phyloP scores from a whole-genome alignment of 2,888 invertebrate genomes.

The Cephus spinipes region DNA sequence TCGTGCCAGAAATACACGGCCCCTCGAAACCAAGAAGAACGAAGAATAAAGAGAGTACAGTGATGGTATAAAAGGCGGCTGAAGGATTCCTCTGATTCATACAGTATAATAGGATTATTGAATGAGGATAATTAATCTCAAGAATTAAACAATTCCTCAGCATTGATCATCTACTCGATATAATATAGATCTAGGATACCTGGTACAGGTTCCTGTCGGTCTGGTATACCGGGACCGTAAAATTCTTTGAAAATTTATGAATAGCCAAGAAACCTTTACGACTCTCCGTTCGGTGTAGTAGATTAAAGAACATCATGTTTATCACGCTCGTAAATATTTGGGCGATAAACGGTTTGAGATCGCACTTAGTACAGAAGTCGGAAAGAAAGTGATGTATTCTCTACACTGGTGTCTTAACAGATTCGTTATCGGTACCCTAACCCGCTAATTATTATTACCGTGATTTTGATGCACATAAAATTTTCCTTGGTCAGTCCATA shows the following conservation, averaged over 20 bases:
- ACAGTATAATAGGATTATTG: not conserved
- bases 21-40: not conserved
- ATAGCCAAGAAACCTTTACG: slow-evolving; percentile 18
- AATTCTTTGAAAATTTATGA: slow-evolving; percentile 8
- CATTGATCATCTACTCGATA: not conserved
- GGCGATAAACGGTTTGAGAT: slow-evolving; percentile 52
- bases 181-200: not conserved
- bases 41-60: not conserved
- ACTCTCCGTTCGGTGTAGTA: slow-evolving; percentile 27
- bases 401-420: not conserved
- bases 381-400: slow-evolving; percentile 1
- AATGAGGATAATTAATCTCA: not conserved
- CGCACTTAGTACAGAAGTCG: slow-evolving; percentile 28
- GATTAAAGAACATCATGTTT: slow-evolving; percentile 56
- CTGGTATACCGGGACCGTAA: not conserved
- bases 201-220: not conserved
- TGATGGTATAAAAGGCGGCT: not conserved
- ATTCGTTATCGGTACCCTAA: not conserved
- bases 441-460: not conserved
- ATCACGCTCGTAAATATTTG: slow-evolving; percentile 55
- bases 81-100: not conserved
- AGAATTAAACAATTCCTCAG: not conserved
- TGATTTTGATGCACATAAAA: not conserved
- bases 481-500: not conserved
- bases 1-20: slow-evolving; percentile 7